Conservation (phyloP, 2,888 invertebrate species). For the Oligia fasciuncula region DNA sequence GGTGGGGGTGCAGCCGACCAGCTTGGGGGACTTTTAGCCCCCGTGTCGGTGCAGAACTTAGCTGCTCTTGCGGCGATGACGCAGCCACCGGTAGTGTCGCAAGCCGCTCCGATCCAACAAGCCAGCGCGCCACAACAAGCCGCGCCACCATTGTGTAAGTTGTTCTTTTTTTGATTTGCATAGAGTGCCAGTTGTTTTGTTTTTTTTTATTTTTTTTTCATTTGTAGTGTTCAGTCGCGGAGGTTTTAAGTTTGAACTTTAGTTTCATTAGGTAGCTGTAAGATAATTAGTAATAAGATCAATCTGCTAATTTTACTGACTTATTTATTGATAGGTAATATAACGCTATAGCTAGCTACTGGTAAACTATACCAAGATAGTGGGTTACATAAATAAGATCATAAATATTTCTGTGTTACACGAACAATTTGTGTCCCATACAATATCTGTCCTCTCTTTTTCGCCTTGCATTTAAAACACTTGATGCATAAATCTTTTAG, state of each 20-base stretch:
- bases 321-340: not conserved
- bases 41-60: conserved; percentile 97
- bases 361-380: not conserved
- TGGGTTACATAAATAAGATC: not conserved
- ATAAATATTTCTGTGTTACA: not conserved
- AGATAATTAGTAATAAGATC: conserved; percentile 23
- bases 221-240: conserved; percentile 11
- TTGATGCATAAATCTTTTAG: conserved; percentile 3
- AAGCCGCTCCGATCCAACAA: conserved; percentile 85
- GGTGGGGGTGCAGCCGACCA: conserved; percentile 94
- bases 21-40: conserved; percentile 95
- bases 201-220: conserved; percentile 16
- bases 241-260: conserved; percentile 23
- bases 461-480: not conserved
- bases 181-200: conserved; percentile 40
- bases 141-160: conserved; percentile 87
- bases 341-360: not conserved
- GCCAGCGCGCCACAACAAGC: conserved; percentile 81
- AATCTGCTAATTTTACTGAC: conserved; percentile 6
- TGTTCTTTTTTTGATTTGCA: conserved; percentile 52
- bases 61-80: conserved; percentile 97
- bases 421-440: not conserved
- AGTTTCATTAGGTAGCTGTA: conserved; percentile 20
- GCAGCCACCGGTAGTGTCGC: conserved; percentile 89
- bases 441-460: not conserved